Percentiles rank a stretch among this genome's conserved stretches.
These are phyloP conservation scores for Thinocorus orbignyianus DNA, from an alignment of 2,113 vertebrate species.

Conservation along the genomic window DNA sequence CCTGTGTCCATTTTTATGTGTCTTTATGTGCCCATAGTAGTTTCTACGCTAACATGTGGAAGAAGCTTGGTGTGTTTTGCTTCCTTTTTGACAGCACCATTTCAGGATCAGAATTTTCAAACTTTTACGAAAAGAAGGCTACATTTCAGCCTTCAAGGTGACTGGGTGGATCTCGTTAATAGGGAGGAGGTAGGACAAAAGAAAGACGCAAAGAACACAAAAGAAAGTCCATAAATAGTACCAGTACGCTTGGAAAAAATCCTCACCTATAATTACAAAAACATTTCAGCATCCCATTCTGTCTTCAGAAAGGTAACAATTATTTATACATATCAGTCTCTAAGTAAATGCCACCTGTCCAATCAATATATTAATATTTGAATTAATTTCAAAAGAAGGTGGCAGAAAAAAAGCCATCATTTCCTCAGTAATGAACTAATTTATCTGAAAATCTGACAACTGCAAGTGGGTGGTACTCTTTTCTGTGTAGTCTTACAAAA, in stretches of 20 bases:
- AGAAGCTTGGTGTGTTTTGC: not conserved
- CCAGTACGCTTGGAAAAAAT: not conserved
- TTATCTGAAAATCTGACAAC: conserved; percentile 62
- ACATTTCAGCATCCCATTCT: conserved; percentile 12
- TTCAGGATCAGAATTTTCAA: not conserved
- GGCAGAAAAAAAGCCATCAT: not conserved
- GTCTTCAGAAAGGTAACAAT: conserved; percentile 45
- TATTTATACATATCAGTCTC: conserved; percentile 53
- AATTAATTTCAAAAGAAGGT: conserved; percentile 53
- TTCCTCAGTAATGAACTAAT: conserved; percentile 59
- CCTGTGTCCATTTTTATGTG: not conserved
- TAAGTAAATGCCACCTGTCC: conserved; percentile 55
- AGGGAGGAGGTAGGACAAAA: not conserved
- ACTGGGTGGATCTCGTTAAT: not conserved
- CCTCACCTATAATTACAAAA: conserved; percentile 15
- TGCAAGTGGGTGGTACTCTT: conserved; percentile 54
- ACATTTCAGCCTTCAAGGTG: not conserved
- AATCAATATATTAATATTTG: conserved; percentile 64
- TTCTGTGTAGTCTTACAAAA: conserved; percentile 45
- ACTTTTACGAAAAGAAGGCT: not conserved
- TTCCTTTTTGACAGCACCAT: not conserved
- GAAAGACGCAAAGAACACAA: not conserved
- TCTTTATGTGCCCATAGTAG: not conserved
- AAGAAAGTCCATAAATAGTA: conserved; percentile 9
- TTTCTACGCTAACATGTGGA: not conserved